phyloP scores from a whole-genome alignment of 1,140 invertebrate species.

The Aplysia californica region DNA sequence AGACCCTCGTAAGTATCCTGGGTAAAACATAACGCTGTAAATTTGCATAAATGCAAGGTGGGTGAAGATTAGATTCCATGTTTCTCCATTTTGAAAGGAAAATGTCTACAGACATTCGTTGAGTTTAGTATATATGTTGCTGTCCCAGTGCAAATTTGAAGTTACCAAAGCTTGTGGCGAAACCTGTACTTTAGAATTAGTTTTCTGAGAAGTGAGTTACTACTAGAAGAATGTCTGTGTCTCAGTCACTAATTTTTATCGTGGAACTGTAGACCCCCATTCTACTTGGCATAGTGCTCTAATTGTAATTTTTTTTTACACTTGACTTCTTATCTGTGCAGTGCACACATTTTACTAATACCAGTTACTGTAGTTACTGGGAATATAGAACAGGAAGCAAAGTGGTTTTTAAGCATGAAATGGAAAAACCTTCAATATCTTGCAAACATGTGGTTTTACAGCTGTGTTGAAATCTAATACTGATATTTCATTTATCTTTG shows the following conservation, averaged over 20 bases:
- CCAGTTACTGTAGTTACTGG: too few relatives aligned
- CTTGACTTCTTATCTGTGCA: too few relatives aligned
- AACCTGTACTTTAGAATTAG: neutral
- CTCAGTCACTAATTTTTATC: too few relatives aligned
- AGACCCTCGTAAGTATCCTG: slow-evolving; percentile 82
- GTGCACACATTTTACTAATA: too few relatives aligned
- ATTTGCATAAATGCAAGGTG: neutral
- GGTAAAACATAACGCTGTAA: neutral
- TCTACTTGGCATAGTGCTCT: too few relatives aligned
- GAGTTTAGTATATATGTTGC: neutral
- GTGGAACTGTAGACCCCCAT: too few relatives aligned
- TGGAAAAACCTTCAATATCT: neutral
- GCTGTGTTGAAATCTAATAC: neutral
- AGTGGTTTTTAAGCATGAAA: neutral
- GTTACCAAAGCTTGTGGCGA: neutral
- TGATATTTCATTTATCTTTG: too few relatives aligned
- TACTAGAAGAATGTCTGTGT: neutral
- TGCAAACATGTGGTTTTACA: neutral
- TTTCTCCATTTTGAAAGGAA: neutral
- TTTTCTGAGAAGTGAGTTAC: neutral
- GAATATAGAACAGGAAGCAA: too few relatives aligned
- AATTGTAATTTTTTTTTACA: too few relatives aligned
- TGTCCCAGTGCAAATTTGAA: neutral
- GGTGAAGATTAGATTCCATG: neutral
- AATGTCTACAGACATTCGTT: neutral